phyloP scores from a whole-genome alignment of 2,888 invertebrate species.

The Caenorhabditis angaria region DNA sequence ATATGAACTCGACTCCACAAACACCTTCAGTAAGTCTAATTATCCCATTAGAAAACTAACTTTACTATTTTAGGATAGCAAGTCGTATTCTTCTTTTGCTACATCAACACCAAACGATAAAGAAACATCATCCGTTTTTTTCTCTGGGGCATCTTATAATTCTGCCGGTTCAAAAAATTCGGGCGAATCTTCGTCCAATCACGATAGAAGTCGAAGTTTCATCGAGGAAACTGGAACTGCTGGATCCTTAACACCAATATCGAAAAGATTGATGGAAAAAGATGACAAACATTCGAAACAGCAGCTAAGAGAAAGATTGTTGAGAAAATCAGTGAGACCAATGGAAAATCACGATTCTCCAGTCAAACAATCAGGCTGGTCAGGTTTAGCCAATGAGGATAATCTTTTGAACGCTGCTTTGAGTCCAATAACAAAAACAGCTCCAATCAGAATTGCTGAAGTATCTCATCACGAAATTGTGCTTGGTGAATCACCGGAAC shows the following conservation, averaged over 20 bases:
- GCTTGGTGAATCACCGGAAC: background rate
- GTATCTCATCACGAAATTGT: background rate
- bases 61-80: background rate
- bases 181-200: background rate
- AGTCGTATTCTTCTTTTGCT: conserved; percentile 6
- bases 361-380: conserved; percentile 20
- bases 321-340: conserved; percentile 39
- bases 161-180: conserved; percentile 15
- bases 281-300: conserved; percentile 44
- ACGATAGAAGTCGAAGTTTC: conserved; percentile 47
- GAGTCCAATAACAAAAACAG: conserved; percentile 23
- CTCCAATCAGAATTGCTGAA: background rate
- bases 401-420: conserved; percentile 18
- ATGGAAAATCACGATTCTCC: background rate
- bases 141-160: background rate
- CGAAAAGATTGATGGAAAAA: conserved; percentile 28
- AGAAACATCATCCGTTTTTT: background rate
- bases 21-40: background rate
- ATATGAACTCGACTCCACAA: background rate
- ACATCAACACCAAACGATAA: conserved; percentile 38
- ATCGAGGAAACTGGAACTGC: conserved; percentile 7
- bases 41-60: background rate
- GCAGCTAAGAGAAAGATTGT: conserved; percentile 49
- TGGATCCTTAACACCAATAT: conserved; percentile 40
- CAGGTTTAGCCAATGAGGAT: background rate